Evolutionary conservation across 2,888 invertebrate species (phyloP).

Genomic region (Agriopis aurantiaria): DNA sequence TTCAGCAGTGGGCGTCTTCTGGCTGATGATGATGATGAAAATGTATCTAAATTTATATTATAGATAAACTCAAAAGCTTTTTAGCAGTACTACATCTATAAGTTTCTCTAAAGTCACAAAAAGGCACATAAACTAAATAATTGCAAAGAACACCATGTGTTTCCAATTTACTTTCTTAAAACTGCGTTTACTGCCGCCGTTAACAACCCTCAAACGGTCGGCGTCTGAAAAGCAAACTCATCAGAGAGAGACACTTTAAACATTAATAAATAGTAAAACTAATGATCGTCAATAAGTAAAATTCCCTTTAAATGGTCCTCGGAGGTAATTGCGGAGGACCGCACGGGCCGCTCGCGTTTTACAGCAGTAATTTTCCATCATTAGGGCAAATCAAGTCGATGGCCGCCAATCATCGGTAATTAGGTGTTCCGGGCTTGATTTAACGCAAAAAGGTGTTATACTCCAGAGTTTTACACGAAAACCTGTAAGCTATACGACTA

Average conservation of each 20-base stretch:
- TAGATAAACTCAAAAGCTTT: too few species aligned
- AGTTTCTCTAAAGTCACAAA: background rate
- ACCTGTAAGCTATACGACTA: constrained; percentile 43
- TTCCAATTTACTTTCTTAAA: background rate
- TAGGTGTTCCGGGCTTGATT: constrained; percentile 71
- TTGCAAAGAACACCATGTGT: background rate
- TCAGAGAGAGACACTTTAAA: constrained; percentile 42
- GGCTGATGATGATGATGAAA: too few species aligned
- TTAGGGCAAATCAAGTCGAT: constrained; percentile 78
- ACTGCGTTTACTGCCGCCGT: constrained; percentile 24
- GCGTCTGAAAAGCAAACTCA: constrained; percentile 43
- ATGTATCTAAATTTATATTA: too few species aligned
- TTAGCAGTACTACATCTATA: too few species aligned
- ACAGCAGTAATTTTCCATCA: constrained; percentile 76
- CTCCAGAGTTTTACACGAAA: constrained; percentile 52
- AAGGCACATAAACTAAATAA: background rate
- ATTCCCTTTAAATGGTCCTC: constrained; percentile 61
- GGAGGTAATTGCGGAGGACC: constrained; percentile 58
- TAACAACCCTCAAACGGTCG: constrained; percentile 34
- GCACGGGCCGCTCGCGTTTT: constrained; percentile 67
- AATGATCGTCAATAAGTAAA: constrained; percentile 64
- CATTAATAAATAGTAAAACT: constrained; percentile 60
- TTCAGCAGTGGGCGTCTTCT: too few species aligned
- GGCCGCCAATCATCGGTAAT: constrained; percentile 78
- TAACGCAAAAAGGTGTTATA: constrained; percentile 81